Base-by-base conservation (phyloP, 37 sponge, comb jelly and placozoan genomes). In the Ianthella basta region DNA sequence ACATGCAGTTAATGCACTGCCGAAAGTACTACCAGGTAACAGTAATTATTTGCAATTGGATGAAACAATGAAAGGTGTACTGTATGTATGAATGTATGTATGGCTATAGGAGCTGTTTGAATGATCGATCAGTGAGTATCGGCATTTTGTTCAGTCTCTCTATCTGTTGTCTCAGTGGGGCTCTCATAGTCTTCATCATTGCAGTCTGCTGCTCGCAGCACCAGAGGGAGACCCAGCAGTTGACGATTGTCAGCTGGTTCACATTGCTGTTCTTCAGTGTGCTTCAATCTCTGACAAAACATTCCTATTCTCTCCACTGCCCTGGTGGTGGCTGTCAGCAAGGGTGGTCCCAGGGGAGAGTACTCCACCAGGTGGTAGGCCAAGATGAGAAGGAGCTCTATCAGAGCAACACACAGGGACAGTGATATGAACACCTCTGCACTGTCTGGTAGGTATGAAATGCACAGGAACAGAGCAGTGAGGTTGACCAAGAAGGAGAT, bases 361-460 rank as follows among this genome's bases (percentile, higher is more conserved):
- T 64, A 64, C 23, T 64, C 66, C 23, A 64, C 23, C 23, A 30
- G 23, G 66, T 64, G 66, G 66, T 64, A 64, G 20, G 27, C 66
- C 23, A 64, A 64, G 23, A 64, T 64, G 8, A 16, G 6, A 64
- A 64, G 29, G 12, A 30, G 8, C 66, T 64, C 6, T 10, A 64
- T 8, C 12, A 16, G 6, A 8, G 23, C 23, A 24, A 64, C 66
- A 10, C 23, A 10, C 20, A 64, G 29, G 12, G 66, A 64, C 6
- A 64, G 14, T 64, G 66, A 10, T 16, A 64, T 30, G 39, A 72
- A 33, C 12, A 72, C 36, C 21, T 72, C 40, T 14, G 40, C 73
- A 13, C 39, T 72, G 20, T 72, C 73, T 8, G 40, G 73, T 33
- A 64, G 66, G 66, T 64, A 64, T 72, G 73, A 8, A 23, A 72